Evolutionary conservation across 2,113 vertebrate species (phyloP).

Genomic region (Nycticryphes semicollaris): DNA sequence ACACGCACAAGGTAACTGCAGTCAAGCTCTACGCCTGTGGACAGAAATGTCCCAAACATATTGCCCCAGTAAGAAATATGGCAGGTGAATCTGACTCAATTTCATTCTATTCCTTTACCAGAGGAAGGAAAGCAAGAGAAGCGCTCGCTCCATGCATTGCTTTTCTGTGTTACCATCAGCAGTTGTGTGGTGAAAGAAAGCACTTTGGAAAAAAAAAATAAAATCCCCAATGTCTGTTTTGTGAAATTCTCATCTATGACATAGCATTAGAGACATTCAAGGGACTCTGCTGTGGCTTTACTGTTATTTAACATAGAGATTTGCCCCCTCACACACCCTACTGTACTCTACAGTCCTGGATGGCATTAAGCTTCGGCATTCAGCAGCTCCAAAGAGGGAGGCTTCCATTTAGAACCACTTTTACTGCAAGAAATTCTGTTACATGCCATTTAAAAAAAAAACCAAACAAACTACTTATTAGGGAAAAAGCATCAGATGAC

Average conservation of each 20-base stretch:
- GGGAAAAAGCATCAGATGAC: background rate
- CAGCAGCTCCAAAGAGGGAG: background rate
- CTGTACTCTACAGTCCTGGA: background rate
- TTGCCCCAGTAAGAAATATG: background rate
- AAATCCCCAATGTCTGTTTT: background rate
- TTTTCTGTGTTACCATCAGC: background rate
- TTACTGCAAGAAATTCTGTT: background rate
- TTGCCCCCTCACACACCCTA: background rate
- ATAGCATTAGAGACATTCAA: background rate
- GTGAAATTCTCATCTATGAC: constrained; percentile 24
- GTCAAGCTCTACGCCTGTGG: background rate
- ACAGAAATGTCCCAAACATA: background rate
- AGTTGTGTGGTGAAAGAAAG: background rate
- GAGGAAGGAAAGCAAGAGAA: background rate
- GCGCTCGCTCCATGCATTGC: background rate
- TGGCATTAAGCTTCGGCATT: background rate
- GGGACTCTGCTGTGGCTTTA: background rate
- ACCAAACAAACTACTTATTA: background rate
- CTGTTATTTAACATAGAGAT: background rate
- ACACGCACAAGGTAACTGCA: background rate
- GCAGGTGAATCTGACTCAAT: background rate
- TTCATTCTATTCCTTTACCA: background rate
- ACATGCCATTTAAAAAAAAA: background rate
- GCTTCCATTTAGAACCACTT: background rate
- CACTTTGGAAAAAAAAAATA: background rate